phyloP scores from a whole-genome alignment of 23 tunicate species.

The Styela clava region DNA sequence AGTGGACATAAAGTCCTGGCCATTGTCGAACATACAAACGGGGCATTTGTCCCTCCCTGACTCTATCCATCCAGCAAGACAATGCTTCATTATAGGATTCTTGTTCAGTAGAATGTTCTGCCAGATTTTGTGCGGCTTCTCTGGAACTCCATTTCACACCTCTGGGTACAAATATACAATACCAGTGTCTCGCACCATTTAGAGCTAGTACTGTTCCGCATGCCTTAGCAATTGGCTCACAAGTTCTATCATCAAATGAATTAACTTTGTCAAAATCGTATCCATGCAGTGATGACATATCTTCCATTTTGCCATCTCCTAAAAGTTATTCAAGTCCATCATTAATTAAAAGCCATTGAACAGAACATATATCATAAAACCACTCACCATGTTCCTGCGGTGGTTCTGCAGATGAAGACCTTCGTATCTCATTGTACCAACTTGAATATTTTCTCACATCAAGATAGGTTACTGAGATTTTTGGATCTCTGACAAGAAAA shows the following conservation, averaged over 20 bases:
- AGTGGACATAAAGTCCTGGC: constrained; percentile 61
- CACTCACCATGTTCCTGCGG: constrained; percentile 15
- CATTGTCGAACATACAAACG: constrained; percentile 78
- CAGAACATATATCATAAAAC: no score
- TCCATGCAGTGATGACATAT: constrained; percentile 46
- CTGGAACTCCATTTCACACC: constrained; percentile 19
- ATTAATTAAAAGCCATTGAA: no score
- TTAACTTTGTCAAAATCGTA: constrained; percentile 16
- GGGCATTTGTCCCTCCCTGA: constrained; percentile 71
- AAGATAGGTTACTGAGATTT: constrained; percentile 36
- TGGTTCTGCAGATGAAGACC: constrained; percentile 66
- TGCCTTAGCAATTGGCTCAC: not conserved
- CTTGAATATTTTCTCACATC: constrained; percentile 36
- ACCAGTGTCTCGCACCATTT: constrained; percentile 87
- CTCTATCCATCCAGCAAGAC: constrained; percentile 63
- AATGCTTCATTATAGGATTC: constrained; percentile 21
- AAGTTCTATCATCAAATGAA: not conserved
- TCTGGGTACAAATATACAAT: constrained; percentile 78
- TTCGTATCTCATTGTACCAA: constrained; percentile 73
- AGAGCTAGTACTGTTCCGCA: constrained; percentile 67
- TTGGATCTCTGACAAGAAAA: constrained; percentile 41
- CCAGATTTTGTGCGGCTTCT: not conserved
- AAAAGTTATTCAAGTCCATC: not conserved
- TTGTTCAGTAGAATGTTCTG: not conserved
- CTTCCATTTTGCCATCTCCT: not conserved